Evolutionary conservation across 2,797 vertebrate genomes (phyloP).

Genomic region (Anguilla pacifica): DNA sequence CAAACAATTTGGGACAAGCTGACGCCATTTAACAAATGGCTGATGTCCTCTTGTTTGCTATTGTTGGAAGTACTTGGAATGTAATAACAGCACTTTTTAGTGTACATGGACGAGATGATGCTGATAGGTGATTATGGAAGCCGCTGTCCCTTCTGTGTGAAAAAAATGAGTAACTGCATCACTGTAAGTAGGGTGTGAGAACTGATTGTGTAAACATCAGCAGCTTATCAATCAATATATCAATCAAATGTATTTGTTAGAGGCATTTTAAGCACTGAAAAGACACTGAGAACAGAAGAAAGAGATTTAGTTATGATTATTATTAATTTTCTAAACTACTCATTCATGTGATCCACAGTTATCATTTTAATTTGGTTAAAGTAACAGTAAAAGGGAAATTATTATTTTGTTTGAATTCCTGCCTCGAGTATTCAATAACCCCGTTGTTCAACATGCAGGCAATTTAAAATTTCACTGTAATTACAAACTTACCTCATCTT

Average conservation of each 20-base stretch:
- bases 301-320: background rate
- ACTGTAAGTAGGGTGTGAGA: background rate
- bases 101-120: too few species aligned
- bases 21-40: too few species aligned
- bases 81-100: too few species aligned
- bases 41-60: too few species aligned
- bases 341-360: background rate
- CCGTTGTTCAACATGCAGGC: background rate
- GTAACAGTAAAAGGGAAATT: background rate
- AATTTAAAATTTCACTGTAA: background rate
- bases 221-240: conserved; percentile 3
- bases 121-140: background rate
- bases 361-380: background rate
- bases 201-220: background rate
- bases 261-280: background rate
- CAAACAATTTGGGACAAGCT: too few species aligned
- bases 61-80: too few species aligned
- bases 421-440: background rate
- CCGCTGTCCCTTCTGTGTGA: background rate
- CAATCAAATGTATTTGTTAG: background rate
- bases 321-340: background rate
- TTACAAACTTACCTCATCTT: background rate
- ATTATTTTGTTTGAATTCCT: background rate
- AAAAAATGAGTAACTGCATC: background rate
- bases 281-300: background rate